Percentiles rank a stretch among this genome's conserved stretches.
Evolutionary conservation across 2,113 vertebrate genomes (phyloP).

Genomic region (Erpornis zantholeuca): DNA sequence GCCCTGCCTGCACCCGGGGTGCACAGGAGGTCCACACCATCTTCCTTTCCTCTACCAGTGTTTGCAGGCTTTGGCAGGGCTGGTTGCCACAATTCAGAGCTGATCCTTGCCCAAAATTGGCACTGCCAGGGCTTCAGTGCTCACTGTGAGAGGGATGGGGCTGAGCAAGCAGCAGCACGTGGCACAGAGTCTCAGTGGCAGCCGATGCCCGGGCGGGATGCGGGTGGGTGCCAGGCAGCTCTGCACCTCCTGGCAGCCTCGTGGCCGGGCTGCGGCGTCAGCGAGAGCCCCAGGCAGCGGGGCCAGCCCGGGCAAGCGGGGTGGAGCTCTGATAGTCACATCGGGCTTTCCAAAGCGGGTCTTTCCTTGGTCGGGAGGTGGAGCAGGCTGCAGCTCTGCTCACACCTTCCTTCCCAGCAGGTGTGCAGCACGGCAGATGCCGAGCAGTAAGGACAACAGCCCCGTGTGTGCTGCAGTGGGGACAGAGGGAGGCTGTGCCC

Average conservation of each 20-base stretch:
- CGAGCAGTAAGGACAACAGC: neutral
- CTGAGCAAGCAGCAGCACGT: neutral
- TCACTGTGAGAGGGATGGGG: neutral
- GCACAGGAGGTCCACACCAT: neutral
- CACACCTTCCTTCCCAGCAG: fast-evolving
- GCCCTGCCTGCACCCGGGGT: fast-evolving
- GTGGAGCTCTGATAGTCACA: neutral
- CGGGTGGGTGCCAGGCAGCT: neutral
- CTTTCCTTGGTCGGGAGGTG: neutral
- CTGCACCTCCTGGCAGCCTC: neutral
- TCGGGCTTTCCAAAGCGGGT: neutral
- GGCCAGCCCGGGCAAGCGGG: neutral
- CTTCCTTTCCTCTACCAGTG: neutral
- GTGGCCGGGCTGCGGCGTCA: fast-evolving
- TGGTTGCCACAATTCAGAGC: neutral
- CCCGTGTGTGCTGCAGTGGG: fast-evolving
- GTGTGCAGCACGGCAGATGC: fast-evolving
- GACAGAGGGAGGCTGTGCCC: neutral
- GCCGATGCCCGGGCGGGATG: neutral
- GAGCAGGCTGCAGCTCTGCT: neutral
- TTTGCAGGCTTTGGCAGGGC: neutral
- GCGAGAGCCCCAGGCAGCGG: fast-evolving
- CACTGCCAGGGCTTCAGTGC: neutral
- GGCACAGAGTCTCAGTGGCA: neutral
- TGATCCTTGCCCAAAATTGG: fast-evolving